Conservation (phyloP, 2,797 vertebrate genomes). For the Hypotaenidia okinawae region DNA sequence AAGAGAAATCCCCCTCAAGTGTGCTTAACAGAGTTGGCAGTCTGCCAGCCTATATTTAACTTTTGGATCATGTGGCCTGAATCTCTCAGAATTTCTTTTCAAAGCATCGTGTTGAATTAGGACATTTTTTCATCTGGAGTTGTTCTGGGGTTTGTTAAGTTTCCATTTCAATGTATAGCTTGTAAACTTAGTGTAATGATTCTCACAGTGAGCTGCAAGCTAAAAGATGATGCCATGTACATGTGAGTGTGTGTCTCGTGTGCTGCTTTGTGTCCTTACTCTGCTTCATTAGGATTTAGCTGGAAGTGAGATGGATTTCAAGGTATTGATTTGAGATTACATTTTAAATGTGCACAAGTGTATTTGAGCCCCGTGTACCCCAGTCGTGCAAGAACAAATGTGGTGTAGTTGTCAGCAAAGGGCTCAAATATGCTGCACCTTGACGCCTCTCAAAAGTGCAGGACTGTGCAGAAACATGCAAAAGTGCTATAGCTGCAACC, state of each 20-base stretch:
- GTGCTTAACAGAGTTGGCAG: neutral
- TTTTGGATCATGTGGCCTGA: neutral
- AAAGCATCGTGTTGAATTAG: neutral
- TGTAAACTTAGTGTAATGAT: neutral
- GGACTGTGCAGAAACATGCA: neutral
- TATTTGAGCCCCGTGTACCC: neutral
- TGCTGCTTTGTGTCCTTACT: neutral
- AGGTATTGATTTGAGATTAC: neutral
- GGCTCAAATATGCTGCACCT: neutral
- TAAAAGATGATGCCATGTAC: neutral
- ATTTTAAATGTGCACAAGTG: neutral
- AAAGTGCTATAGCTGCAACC: neutral
- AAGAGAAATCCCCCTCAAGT: conserved; percentile 15
- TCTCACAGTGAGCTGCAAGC: neutral
- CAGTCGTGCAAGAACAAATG: neutral
- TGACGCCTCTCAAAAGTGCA: neutral
- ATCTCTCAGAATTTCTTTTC: neutral
- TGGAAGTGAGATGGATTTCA: neutral
- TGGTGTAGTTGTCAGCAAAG: neutral
- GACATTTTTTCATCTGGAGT: neutral
- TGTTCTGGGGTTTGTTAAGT: neutral
- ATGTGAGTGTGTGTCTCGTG: neutral
- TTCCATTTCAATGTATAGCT: neutral
- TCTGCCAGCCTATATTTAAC: conserved; percentile 36
- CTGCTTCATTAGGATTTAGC: neutral